Base-by-base conservation (phyloP, 2,797 vertebrate genomes). In the Sebastes diaconus region DNA sequence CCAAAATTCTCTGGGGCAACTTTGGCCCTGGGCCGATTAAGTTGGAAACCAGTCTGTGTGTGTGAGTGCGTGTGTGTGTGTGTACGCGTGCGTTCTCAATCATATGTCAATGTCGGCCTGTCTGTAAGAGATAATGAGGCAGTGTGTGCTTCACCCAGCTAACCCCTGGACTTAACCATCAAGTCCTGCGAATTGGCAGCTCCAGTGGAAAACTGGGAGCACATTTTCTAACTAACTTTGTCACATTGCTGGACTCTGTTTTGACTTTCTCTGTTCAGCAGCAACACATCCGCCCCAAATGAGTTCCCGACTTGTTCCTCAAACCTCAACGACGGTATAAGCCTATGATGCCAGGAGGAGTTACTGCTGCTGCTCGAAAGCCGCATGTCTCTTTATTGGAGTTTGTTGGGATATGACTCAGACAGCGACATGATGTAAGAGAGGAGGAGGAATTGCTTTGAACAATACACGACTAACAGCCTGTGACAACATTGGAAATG, bases 71-170 rank as follows among this genome's bases (percentile, higher is more conserved):
- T 12, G 54, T 32, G 54, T 3, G 50, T 64, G 68, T 30, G 10
- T 39, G 32, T 39, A 20, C n/a, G 72, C 25, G 55, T 9, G 67
- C 64, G 42, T 50, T 14, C n/a, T 39, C n/a, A 22, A 64, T 27
- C 39, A 54, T 74, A 73, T 83, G 84, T 90, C 79, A 66, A 14
- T 76, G 79, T 80, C 11, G 10, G 66, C 68, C 67, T 85, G 79
- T 81, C 57, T 85, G 55, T 75, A 34, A 27, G 72, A 85, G 84
- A 88, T 88, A 90, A 92, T 88, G 80, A 89, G 85, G 75, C 79
- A 73, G 81, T 83, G 79, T 83, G 76, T 59, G 77, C 63, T 81
- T 81, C 77, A 83, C 75, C 80, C 80, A 16, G 84, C 71, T 80
- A 58, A 85, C 80, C 83, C 79, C 64, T 68, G 77, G 73, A 86